These are phyloP conservation scores for Acipenser ruthenus DNA, from an alignment of 2,797 vertebrate species.

Conservation along the genomic window DNA sequence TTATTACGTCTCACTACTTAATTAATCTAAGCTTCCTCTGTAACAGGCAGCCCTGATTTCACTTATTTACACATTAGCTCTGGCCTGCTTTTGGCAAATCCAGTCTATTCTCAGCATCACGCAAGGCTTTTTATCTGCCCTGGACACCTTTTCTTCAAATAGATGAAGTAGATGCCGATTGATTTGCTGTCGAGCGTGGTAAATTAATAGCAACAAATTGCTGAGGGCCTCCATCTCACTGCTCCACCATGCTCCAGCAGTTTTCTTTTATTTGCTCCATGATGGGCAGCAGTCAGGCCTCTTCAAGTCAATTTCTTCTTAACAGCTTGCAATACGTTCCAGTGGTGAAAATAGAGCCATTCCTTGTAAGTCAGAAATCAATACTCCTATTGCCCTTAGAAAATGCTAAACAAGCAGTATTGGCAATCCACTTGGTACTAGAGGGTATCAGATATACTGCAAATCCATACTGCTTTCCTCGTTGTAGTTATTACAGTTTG, in stretches of 20 bases:
- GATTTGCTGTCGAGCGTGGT: conserved; percentile 78
- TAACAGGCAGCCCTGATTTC: conserved; percentile 62
- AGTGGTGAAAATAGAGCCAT: conserved; percentile 78
- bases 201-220: conserved; percentile 84
- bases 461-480: conserved; percentile 69
- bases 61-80: conserved; percentile 76
- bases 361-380: conserved; percentile 94
- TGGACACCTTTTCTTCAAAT: conserved; percentile 71
- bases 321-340: conserved; percentile 82
- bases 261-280: conserved; percentile 76
- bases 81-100: conserved; percentile 59
- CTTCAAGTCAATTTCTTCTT: conserved; percentile 92
- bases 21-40: conserved; percentile 57
- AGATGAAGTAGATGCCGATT: conserved; percentile 76
- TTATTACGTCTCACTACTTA: conserved; percentile 45
- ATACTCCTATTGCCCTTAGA: conserved; percentile 92
- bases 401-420: conserved; percentile 99
- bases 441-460: conserved; percentile 77
- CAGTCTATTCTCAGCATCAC: conserved; percentile 55
- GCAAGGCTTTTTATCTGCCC: conserved; percentile 67
- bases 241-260: conserved; percentile 71
- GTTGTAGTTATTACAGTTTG: conserved; percentile 70
- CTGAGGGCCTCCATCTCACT: conserved; percentile 69
- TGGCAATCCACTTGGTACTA: conserved; percentile 81
- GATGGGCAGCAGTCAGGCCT: conserved; percentile 75